Conservation (phyloP, 2,113 vertebrate genomes). For the Syrmaticus mikado region DNA sequence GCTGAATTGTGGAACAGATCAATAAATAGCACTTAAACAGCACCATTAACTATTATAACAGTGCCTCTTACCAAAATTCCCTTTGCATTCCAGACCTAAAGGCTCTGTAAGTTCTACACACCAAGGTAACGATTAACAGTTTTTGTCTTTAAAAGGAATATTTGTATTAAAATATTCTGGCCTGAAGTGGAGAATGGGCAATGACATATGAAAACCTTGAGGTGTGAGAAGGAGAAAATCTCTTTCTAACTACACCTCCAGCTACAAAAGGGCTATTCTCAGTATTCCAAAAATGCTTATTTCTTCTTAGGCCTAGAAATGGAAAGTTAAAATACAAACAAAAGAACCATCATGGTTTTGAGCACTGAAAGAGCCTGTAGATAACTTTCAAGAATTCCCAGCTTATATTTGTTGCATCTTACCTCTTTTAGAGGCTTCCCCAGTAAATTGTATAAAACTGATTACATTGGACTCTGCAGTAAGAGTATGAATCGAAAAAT, state of each 20-base stretch:
- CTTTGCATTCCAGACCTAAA: slow-evolving; percentile 3
- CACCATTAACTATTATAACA: neutral
- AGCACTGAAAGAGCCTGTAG: neutral
- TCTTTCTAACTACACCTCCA: neutral
- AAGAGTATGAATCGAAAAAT: neutral
- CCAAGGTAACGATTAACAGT: slow-evolving; percentile 8
- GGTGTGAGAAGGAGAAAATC: neutral
- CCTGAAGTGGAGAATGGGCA: neutral
- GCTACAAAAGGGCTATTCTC: neutral
- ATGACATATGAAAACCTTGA: neutral
- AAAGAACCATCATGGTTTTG: neutral
- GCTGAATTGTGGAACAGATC: neutral
- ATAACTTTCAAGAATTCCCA: neutral
- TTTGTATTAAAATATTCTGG: neutral
- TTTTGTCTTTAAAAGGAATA: slow-evolving; percentile 1
- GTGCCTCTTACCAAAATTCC: neutral
- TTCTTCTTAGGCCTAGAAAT: neutral
- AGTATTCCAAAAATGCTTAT: neutral
- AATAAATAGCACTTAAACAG: slow-evolving; percentile 8
- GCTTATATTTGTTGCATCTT: neutral
- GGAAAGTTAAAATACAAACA: neutral
- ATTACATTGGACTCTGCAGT: neutral
- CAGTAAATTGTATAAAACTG: neutral
- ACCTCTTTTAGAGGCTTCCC: neutral
- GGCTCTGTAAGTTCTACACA: neutral